Base-by-base conservation (phyloP, 2,113 vertebrate genomes). In the Solea solea region DNA sequence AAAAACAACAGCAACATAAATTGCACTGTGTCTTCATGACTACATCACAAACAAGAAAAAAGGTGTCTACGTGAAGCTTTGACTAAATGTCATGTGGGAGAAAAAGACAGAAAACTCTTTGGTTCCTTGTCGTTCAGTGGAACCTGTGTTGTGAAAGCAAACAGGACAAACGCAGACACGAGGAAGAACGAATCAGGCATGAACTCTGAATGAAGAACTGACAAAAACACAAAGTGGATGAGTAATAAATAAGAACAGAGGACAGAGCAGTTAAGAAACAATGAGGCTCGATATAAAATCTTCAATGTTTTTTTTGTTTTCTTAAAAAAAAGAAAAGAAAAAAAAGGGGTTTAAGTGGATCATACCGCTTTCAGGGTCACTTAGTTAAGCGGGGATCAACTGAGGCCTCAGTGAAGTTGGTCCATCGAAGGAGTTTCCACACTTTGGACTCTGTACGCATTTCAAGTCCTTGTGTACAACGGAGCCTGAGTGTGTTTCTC, bases 231-330 rank as follows among this genome's bases (percentile, higher is more conserved):
- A 51, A 61, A 41, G 56, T 54, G 56, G 65, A 49, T 50, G 61
- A 76, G 46, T 76, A 67, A 78, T 92, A 92, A 88, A 94, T 91
- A 94, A 84, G 62, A 76, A 64, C 69, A 82, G 58, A 77, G 45
- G 56, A 83, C 46, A 64, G 60, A 86, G 83, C 89, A 88, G 85
- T 84, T 86, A 65, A 90, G 84, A 91, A 91, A 94, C 86, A 88
- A 89, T 97, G 96, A 97, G 97, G 96, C 95, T 96, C 92, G 85
- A 91, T 91, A 90, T 93, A 86, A 91, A 94, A 90, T 83, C 56
- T 92, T 90, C 76, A 78, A 87, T 84, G 83, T 77, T 66, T 69
- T 81, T 85, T 72, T 46, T 16, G 21, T 21, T 21, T 21, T 21
- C 21, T 21, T 21, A 21, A 21, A 21, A 21, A 21, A 21, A 21